Conservation (phyloP, 2,888 invertebrate genomes). For the Aphidius colemani region DNA sequence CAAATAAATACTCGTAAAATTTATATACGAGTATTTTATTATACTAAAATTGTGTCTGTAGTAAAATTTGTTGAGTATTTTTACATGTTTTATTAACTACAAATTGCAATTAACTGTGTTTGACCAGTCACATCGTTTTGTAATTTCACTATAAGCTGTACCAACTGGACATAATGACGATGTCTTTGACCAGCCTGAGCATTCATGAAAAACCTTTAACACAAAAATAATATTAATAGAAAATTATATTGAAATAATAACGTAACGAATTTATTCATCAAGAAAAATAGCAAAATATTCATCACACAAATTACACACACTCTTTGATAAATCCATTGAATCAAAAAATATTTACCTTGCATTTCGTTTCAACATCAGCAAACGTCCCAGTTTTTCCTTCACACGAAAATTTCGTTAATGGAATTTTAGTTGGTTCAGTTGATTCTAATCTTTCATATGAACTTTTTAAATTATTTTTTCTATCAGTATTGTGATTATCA, state of each 20-base stretch:
- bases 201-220: slow-evolving; percentile 78
- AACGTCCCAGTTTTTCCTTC: slow-evolving; percentile 79
- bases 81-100: no score
- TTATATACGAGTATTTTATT: no score
- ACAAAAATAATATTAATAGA: slow-evolving; percentile 25
- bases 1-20: no score
- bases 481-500: background rate
- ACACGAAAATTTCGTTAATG: slow-evolving; percentile 78
- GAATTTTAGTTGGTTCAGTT: slow-evolving; percentile 58
- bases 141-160: slow-evolving; percentile 80
- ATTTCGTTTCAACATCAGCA: slow-evolving; percentile 82
- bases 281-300: background rate
- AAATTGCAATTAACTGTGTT: slow-evolving; percentile 78
- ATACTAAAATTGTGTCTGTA: no score
- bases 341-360: slow-evolving; percentile 66
- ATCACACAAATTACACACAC: background rate
- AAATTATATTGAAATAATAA: background rate
- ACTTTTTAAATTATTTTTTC: slow-evolving; percentile 12
- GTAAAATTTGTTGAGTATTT: no score
- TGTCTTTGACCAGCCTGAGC: slow-evolving; percentile 80
- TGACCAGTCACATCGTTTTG: slow-evolving; percentile 89
- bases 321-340: background rate
- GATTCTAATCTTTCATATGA: background rate
- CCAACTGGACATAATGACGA: slow-evolving; percentile 82
- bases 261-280: background rate